phyloP scores from a whole-genome alignment of 2,113 vertebrate species.

The Melierax canorus region DNA sequence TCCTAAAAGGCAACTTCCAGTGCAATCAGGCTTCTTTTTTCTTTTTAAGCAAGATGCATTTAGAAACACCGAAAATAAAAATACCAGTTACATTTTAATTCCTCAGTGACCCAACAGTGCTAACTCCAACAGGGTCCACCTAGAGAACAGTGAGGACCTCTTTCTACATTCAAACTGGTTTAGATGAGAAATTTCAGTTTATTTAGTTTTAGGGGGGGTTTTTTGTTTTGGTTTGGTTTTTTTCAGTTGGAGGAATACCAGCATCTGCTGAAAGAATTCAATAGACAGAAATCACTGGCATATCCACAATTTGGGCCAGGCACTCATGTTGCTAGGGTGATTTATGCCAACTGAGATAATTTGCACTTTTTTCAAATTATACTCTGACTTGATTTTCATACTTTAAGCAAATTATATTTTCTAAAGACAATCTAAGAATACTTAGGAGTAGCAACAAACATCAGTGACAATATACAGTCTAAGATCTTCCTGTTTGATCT shows the following conservation, averaged over 20 bases:
- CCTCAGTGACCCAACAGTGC: background rate
- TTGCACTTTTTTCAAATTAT: background rate
- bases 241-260: background rate
- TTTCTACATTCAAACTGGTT: background rate
- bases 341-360: background rate
- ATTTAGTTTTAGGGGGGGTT: fast-evolving
- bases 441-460: background rate
- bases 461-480: background rate
- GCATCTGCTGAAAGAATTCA: background rate
- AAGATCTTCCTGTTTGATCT: background rate
- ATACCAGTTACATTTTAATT: background rate
- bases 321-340: background rate
- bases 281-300: background rate
- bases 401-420: background rate
- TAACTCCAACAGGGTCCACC: background rate
- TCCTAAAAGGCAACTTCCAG: background rate
- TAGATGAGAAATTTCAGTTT: background rate
- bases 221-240: background rate
- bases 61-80: background rate
- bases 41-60: background rate
- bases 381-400: background rate
- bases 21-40: background rate
- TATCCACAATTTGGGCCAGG: background rate
- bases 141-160: background rate
- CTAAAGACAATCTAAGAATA: background rate